phyloP scores from a whole-genome alignment of 2,797 vertebrate genomes.

The Menidia menidia region DNA sequence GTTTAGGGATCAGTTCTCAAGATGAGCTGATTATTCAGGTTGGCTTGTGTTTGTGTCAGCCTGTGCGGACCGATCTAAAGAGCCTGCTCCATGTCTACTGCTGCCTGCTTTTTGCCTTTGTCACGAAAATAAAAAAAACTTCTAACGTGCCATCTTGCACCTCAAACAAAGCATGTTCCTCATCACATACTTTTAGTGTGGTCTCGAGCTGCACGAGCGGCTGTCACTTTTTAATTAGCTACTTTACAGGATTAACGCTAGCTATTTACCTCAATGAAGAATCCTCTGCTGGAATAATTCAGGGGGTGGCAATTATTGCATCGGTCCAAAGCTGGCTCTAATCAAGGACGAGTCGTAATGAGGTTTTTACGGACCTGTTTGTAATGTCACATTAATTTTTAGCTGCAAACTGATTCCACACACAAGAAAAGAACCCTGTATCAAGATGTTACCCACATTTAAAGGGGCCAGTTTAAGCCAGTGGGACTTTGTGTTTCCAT shows the following conservation, averaged over 20 bases:
- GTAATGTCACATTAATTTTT: conserved; percentile 42
- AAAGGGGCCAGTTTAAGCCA: background rate
- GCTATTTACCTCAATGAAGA: conserved; percentile 64
- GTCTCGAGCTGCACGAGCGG: conserved; percentile 52
- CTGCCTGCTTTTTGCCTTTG: background rate
- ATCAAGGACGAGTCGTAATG: conserved; percentile 69
- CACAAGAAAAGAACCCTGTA: conserved; percentile 2
- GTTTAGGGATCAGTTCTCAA: conserved; percentile 34
- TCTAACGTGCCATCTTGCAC: conserved; percentile 4
- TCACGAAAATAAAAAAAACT: conserved; percentile 1
- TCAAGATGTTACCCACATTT: background rate
- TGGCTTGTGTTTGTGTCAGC: conserved; percentile 13
- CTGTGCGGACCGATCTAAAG: background rate
- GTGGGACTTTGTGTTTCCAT: conserved; percentile 12
- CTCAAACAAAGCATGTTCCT: conserved; percentile 21
- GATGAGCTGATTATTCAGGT: conserved; percentile 9
- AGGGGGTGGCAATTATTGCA: conserved; percentile 66
- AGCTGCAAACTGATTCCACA: conserved; percentile 16
- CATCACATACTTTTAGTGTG: conserved; percentile 29
- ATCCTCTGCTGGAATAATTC: conserved; percentile 69
- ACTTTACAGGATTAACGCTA: conserved; percentile 69
- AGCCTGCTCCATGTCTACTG: background rate
- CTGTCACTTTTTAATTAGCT: conserved; percentile 68
- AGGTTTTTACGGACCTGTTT: conserved; percentile 51
- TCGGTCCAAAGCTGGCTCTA: conserved; percentile 64